Evolutionary conservation across 2,888 invertebrate genomes (phyloP).

Genomic region (Diplolepis rosae): DNA sequence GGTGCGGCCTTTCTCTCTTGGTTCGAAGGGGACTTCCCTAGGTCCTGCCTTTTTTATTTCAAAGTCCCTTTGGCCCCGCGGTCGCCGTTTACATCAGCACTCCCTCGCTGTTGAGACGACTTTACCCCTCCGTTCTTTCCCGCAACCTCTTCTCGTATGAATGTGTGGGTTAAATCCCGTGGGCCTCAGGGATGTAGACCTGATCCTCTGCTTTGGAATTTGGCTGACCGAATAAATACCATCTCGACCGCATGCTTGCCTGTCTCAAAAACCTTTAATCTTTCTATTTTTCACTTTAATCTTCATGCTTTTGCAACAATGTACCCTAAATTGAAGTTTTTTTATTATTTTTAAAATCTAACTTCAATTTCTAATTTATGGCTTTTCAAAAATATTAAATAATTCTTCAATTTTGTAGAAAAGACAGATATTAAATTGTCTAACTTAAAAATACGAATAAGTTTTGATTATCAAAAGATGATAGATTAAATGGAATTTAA

Average conservation of each 20-base stretch:
- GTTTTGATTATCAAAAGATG: no score
- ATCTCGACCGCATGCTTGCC: neutral
- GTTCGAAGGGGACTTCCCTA: slow-evolving; percentile 49
- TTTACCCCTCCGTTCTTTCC: slow-evolving; percentile 53
- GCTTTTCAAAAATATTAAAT: neutral
- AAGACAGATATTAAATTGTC: no score
- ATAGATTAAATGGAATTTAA: no score
- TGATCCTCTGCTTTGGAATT: slow-evolving; percentile 28
- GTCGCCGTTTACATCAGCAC: slow-evolving; percentile 55
- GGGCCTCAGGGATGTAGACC: slow-evolving; percentile 58
- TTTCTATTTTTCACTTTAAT: neutral
- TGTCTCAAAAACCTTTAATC: neutral
- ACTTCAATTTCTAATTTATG: neutral
- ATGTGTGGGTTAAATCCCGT: slow-evolving; percentile 55
- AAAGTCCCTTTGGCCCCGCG: slow-evolving; percentile 60
- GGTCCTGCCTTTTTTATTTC: slow-evolving; percentile 56
- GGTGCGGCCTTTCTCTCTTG: slow-evolving; percentile 58
- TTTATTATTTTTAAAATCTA: neutral
- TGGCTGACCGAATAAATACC: slow-evolving; percentile 22
- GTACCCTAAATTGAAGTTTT: neutral
- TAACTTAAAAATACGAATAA: no score
- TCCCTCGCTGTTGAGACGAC: slow-evolving; percentile 59
- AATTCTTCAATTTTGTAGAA: no score
- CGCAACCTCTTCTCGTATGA: slow-evolving; percentile 37
- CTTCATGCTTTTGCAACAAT: neutral